A percentile compares a stretch with the other conserved stretches of the same genome.
Evolutionary conservation across 2,888 invertebrate species (phyloP).

Genomic region (Gastrophysa polygoni): DNA sequence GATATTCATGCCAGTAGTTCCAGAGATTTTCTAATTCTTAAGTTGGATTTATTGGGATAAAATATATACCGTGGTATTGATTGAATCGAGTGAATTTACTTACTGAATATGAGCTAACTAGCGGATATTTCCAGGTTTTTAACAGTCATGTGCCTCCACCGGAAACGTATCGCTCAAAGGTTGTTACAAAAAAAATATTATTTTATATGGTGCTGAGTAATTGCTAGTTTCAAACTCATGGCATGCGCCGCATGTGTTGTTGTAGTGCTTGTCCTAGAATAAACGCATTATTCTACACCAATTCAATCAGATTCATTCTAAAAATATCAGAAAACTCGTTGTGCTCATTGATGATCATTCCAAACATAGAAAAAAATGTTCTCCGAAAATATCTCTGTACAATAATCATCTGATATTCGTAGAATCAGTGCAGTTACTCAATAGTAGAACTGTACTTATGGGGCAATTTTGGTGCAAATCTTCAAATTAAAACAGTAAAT

Average conservation of each 20-base stretch:
- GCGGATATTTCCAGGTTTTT: slow-evolving; percentile 80
- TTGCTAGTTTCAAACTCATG: slow-evolving; percentile 42
- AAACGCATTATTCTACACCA: slow-evolving; percentile 3
- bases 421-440: not conserved
- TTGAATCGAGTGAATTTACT: slow-evolving; percentile 20
- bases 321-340: not conserved
- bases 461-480: not conserved
- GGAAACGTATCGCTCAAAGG: slow-evolving; percentile 92
- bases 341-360: not conserved
- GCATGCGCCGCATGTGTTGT: slow-evolving; percentile 49
- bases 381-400: too few relatives aligned
- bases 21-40: too few relatives aligned
- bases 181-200: slow-evolving; percentile 66
- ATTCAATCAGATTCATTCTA: not conserved
- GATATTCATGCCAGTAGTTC: too few relatives aligned
- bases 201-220: slow-evolving; percentile 49
- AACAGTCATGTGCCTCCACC: slow-evolving; percentile 94
- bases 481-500: too few relatives aligned
- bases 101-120: slow-evolving; percentile 45
- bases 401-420: too few relatives aligned
- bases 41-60: too few relatives aligned
- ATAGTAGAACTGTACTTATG: not conserved
- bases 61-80: too few relatives aligned
- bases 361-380: too few relatives aligned
- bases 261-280: slow-evolving; percentile 39